A percentile compares a stretch with the other conserved stretches of the same genome.
Conservation (phyloP, 2,797 vertebrate species). For the Mico argentatus region DNA sequence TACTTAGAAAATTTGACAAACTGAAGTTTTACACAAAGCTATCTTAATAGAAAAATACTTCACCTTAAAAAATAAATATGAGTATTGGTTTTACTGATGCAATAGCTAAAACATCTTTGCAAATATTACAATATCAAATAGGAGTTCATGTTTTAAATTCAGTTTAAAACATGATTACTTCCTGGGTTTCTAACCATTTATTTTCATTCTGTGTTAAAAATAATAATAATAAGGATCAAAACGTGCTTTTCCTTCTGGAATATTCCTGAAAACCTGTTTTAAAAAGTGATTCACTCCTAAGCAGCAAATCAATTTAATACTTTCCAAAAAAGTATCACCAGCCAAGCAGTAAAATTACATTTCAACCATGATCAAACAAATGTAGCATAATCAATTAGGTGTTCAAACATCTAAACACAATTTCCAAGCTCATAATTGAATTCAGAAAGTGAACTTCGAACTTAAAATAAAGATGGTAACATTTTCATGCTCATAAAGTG, state of each 20-base stretch:
- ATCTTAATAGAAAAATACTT: background rate
- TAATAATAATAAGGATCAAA: background rate
- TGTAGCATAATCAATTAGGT: background rate
- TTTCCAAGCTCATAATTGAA: slow-evolving; percentile 28
- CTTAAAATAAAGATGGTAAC: background rate
- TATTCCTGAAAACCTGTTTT: background rate
- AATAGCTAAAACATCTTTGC: background rate
- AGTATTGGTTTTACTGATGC: background rate
- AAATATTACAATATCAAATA: slow-evolving; percentile 1
- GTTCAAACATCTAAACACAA: slow-evolving; percentile 42
- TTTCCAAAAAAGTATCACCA: slow-evolving; percentile 9
- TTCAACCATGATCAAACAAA: slow-evolving; percentile 56
- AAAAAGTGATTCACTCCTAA: slow-evolving; percentile 52
- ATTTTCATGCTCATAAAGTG: background rate
- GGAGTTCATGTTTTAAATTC: background rate
- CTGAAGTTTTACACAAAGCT: background rate
- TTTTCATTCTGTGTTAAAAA: slow-evolving; percentile 15
- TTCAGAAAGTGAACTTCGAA: background rate
- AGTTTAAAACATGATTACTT: background rate
- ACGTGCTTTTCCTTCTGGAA: background rate
- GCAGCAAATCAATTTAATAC: slow-evolving; percentile 29
- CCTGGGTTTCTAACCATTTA: background rate
- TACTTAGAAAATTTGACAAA: background rate
- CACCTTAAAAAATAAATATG: background rate
- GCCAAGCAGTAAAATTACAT: slow-evolving; percentile 57